A percentile compares a stretch with the other conserved stretches of the same genome.
These are phyloP conservation scores for Chrysemys picta DNA, from an alignment of 2,113 vertebrate species.

Conservation along the genomic window DNA sequence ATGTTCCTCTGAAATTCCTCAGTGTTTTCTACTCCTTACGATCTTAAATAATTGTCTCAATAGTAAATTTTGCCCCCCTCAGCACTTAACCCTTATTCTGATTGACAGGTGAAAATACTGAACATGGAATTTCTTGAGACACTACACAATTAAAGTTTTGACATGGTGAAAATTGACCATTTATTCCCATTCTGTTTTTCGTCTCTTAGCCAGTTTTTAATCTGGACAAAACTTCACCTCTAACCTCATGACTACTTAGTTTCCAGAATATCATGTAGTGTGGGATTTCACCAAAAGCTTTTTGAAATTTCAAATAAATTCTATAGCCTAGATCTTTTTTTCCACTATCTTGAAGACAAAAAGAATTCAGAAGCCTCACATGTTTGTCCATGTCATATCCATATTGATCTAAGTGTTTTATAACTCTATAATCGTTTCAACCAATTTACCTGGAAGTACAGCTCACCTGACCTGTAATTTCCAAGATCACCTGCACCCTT, in stretches of 20 bases:
- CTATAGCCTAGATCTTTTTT: neutral
- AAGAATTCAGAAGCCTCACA: neutral
- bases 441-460: conserved; percentile 9
- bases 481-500: neutral
- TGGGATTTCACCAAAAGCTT: neutral
- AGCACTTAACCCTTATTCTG: neutral
- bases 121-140: neutral
- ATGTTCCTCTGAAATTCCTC: neutral
- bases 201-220: neutral
- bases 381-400: neutral
- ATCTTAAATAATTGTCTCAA: neutral
- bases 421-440: conserved; percentile 6
- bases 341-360: neutral
- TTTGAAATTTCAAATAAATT: neutral
- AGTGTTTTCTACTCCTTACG: neutral
- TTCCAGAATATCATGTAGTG: neutral
- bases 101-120: neutral
- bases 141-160: neutral
- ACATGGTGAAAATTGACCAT: neutral
- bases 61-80: neutral
- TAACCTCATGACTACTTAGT: neutral
- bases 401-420: neutral
- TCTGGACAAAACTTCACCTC: neutral
- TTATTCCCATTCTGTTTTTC: neutral
- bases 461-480: neutral